A percentile compares a stretch with the other conserved stretches of the same genome.
phyloP scores from a whole-genome alignment of 2,113 vertebrate species.

The Callionymus lyra region DNA sequence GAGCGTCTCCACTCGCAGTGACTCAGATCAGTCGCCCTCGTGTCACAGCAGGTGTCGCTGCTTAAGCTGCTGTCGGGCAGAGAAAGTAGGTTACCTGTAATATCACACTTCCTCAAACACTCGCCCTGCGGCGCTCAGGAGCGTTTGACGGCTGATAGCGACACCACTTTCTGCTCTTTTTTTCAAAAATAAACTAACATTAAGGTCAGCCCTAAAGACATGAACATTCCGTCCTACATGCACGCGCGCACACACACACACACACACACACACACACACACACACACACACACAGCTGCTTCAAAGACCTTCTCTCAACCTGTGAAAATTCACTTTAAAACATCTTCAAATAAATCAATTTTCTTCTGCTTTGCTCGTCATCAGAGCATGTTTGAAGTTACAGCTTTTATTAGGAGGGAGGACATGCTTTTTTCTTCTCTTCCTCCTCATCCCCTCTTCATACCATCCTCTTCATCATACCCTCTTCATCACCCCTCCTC shows the following conservation, averaged over 20 bases:
- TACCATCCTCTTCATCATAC: constrained; percentile 45
- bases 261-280: constrained; percentile 26
- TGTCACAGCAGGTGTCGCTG: constrained; percentile 45
- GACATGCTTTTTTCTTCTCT: constrained; percentile 42
- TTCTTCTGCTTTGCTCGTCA: constrained; percentile 63
- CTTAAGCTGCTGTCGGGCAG: constrained; percentile 35
- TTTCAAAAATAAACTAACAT: constrained; percentile 49
- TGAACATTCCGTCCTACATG: constrained; percentile 48
- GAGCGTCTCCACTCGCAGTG: constrained; percentile 30
- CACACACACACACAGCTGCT: constrained; percentile 26
- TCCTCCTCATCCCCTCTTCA: constrained; percentile 41
- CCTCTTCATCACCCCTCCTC: no score
- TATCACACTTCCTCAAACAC: constrained; percentile 34
- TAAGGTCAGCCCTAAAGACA: constrained; percentile 67
- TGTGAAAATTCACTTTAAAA: constrained; percentile 65
- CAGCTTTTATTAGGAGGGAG: constrained; percentile 54
- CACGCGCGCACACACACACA: constrained; percentile 20
- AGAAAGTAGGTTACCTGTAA: constrained; percentile 53
- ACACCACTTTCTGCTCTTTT: constrained; percentile 17
- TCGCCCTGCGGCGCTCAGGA: constrained; percentile 42
- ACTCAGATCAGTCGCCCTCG: constrained; percentile 45
- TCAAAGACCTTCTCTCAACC: constrained; percentile 64
- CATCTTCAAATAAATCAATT: constrained; percentile 70
- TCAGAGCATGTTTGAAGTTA: constrained; percentile 68
- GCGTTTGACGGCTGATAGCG: constrained; percentile 51